Conservation (phyloP, 1,140 invertebrate species). For the Drosophila nikananu region DNA sequence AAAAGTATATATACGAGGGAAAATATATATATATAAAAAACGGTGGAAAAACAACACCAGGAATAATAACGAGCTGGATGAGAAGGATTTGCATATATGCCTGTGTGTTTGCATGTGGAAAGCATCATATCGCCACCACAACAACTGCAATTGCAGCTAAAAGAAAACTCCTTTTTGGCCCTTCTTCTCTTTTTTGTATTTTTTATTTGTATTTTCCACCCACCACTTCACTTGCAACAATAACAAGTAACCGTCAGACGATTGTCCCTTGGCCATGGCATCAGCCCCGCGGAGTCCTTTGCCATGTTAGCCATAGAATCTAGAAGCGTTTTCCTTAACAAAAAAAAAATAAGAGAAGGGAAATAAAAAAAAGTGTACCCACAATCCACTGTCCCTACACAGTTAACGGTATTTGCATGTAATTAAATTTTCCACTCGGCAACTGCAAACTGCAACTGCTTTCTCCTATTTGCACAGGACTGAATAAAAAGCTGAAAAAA, state of each 20-base stretch:
- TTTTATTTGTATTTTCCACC: constrained; percentile 12
- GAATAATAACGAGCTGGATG: constrained; percentile 53
- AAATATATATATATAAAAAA: constrained; percentile 17
- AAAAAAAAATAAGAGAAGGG: not conserved
- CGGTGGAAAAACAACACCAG: constrained; percentile 30
- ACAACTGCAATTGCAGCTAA: constrained; percentile 47
- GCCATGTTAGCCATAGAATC: constrained; percentile 33
- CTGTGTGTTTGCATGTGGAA: constrained; percentile 18
- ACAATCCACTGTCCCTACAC: constrained; percentile 34
- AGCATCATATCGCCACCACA: constrained; percentile 28
- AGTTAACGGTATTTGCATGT: constrained; percentile 76
- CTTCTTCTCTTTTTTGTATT: not conserved
- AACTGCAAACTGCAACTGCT: constrained; percentile 71
- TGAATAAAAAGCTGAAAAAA: constrained; percentile 58
- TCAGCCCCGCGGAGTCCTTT: constrained; percentile 33
- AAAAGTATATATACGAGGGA: constrained; percentile 9
- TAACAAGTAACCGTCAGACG: constrained; percentile 44
- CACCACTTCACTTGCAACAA: constrained; percentile 39
- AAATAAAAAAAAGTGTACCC: constrained; percentile 2
- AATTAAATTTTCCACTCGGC: constrained; percentile 76
- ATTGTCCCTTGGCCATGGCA: constrained; percentile 51
- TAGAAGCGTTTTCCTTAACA: constrained; percentile 10
- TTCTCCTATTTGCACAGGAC: constrained; percentile 64
- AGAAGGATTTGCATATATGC: constrained; percentile 41
- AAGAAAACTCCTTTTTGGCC: constrained; percentile 35